These are phyloP conservation scores for Notamacropus eugenii DNA, from an alignment of 2,797 vertebrate genomes.

Conservation along the genomic window DNA sequence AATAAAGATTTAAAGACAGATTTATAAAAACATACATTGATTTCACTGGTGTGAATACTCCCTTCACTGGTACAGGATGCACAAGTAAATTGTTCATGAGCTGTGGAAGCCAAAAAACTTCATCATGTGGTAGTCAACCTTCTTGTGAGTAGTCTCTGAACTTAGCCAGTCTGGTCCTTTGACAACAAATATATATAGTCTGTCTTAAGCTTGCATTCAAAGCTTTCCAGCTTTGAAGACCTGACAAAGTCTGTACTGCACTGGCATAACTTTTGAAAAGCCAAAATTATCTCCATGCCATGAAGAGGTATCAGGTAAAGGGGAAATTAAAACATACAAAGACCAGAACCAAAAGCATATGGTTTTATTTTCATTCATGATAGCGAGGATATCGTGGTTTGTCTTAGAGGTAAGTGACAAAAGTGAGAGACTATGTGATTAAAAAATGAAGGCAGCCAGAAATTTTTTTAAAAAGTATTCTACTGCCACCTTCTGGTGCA, in stretches of 20 bases:
- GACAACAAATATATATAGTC: neutral
- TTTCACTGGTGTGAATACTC: neutral
- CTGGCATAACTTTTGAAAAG: neutral
- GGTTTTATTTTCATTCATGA: conserved; percentile 7
- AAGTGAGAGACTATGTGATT: neutral
- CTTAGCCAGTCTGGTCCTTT: neutral
- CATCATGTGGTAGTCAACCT: neutral
- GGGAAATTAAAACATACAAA: neutral
- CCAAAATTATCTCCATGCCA: neutral
- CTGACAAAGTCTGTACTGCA: neutral
- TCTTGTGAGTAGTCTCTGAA: neutral
- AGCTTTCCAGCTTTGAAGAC: neutral
- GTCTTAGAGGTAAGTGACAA: neutral
- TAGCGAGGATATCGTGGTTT: neutral
- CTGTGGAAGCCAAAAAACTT: neutral
- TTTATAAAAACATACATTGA: conserved; percentile 39
- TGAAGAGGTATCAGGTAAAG: neutral
- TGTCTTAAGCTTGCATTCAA: neutral
- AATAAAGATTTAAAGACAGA: neutral
- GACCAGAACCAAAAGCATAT: neutral
- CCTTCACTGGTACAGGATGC: neutral
- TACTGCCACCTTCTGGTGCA: conserved; percentile 85
- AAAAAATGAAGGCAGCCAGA: neutral
- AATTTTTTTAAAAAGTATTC: conserved; percentile 42
- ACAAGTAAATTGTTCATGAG: neutral